A percentile compares a stretch with the other conserved stretches of the same genome.
These are phyloP conservation scores for Scaptomyza caliginosa DNA, from an alignment of 2,888 invertebrate genomes.

Conservation along the genomic window DNA sequence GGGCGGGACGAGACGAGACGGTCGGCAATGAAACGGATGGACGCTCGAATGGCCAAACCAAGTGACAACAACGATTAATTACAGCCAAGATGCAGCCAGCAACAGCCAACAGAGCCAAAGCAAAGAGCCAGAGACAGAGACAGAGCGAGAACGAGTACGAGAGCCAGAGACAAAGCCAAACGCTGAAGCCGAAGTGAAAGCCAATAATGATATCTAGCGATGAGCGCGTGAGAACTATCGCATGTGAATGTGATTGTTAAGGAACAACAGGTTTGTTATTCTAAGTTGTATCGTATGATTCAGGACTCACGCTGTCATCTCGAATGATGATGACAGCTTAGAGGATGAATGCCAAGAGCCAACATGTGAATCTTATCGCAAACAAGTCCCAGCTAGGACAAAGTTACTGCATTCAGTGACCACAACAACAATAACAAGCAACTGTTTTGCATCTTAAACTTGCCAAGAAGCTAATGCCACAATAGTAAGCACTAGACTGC, in stretches of 20 bases:
- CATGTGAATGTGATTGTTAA: neutral
- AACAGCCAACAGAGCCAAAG: constrained; percentile 1
- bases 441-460: constrained; percentile 53
- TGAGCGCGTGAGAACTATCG: constrained; percentile 31
- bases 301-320: constrained; percentile 31
- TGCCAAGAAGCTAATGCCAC: constrained; percentile 18
- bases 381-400: constrained; percentile 32
- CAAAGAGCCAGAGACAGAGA: neutral
- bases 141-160: neutral
- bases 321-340: constrained; percentile 16
- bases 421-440: constrained; percentile 20
- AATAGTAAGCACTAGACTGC: constrained; percentile 13
- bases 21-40: constrained; percentile 58
- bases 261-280: no score
- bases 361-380: constrained; percentile 52
- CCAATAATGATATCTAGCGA: constrained; percentile 35
- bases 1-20: constrained; percentile 22
- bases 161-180: neutral
- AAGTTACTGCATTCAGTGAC: constrained; percentile 27
- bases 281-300: neutral
- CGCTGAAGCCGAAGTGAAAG: constrained; percentile 14
- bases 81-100: constrained; percentile 53
- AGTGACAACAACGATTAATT: constrained; percentile 66
- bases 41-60: constrained; percentile 60
- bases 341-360: constrained; percentile 30